Evolutionary conservation across 2,113 vertebrate genomes (phyloP).

Genomic region (Ondatra zibethicus): DNA sequence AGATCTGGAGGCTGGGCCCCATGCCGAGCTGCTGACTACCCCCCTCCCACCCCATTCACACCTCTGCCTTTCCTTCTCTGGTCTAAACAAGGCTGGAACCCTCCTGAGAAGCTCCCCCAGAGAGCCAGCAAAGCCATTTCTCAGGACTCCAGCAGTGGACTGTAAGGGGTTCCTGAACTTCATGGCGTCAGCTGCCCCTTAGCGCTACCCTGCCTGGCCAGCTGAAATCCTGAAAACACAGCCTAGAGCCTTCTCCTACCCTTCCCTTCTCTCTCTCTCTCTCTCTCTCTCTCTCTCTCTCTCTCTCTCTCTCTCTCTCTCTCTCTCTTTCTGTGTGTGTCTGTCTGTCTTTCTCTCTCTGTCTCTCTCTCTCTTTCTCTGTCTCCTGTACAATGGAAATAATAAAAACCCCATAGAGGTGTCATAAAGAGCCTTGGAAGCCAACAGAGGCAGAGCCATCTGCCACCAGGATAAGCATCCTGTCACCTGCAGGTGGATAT

Average conservation of each 20-base stretch:
- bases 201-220: background rate
- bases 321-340: too few relatives aligned
- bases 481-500: background rate
- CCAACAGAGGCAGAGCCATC: background rate
- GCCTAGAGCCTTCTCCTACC: background rate
- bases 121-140: background rate
- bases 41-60: accelerated
- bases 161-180: background rate
- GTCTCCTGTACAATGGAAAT: too few relatives aligned
- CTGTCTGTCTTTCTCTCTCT: background rate
- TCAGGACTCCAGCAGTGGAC: background rate
- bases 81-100: background rate
- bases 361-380: accelerated
- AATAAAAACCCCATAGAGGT: background rate
- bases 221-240: too few relatives aligned
- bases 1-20: too few relatives aligned
- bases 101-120: background rate
- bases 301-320: too few relatives aligned
- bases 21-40: background rate
- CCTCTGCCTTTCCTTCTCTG: background rate
- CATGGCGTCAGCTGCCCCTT: background rate
- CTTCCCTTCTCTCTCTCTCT: background rate
- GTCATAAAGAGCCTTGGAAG: too few relatives aligned
- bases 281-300: background rate
- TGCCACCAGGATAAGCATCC: accelerated